Conservation (phyloP, 2,113 vertebrate genomes). For the Gymnorhina tibicen region DNA sequence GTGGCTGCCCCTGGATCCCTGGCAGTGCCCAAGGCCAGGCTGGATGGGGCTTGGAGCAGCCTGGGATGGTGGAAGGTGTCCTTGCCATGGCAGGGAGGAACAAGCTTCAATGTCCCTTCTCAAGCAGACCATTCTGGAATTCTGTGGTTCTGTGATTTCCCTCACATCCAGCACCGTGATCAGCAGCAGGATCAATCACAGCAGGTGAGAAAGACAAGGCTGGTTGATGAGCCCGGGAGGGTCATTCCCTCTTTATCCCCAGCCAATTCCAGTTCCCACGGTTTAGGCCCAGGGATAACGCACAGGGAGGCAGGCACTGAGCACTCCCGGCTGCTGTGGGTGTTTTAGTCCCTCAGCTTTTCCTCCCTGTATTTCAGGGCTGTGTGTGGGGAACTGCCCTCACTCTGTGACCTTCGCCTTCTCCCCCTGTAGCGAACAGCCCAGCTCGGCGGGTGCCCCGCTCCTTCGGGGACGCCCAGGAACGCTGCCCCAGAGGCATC, state of each 20-base stretch:
- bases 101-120: neutral
- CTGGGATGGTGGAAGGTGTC: neutral
- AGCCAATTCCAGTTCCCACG: too few relatives aligned
- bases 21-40: neutral
- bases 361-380: neutral
- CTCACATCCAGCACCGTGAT: neutral
- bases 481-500: fast-evolving
- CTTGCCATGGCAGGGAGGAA: neutral
- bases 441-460: fast-evolving
- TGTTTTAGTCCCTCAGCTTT: fast-evolving
- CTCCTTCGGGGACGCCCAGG: fast-evolving
- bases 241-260: neutral
- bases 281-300: fast-evolving
- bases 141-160: neutral
- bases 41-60: neutral
- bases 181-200: neutral
- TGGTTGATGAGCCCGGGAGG: neutral
- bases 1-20: neutral
- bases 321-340: neutral
- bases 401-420: neutral
- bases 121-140: neutral
- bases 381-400: neutral
- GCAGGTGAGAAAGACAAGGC: neutral
- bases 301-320: neutral
- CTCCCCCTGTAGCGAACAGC: fast-evolving